Evolutionary conservation across 2,888 invertebrate species (phyloP), one percentile per base, ranked within the genome.

Genomic region (Cataglyphis rosenhaueri): DNA sequence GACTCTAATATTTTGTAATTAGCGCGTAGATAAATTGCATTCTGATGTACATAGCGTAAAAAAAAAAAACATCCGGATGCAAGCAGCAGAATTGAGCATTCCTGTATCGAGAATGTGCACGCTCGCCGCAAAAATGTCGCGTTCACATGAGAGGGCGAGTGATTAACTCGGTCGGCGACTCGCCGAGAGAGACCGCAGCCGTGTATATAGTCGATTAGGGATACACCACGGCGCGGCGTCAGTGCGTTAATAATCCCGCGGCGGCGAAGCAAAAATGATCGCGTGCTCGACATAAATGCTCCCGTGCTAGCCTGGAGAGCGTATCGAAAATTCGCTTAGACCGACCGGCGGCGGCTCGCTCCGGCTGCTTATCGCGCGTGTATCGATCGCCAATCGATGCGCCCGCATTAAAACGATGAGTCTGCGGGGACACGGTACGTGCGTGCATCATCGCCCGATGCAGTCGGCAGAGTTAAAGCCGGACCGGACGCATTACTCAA

Each of bases 381-480:
- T 86, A 71, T 88, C 68, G 84, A 89, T 89, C 84, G 68, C 81
- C 81, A 57, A 88, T 86, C 85, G 85, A 83, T 44, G 81, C 52
- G 81, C 78, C 59, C 79, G 88, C 89, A 90, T 92, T 91, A 92
- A 92, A 91, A 87, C 88, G 89, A 92, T 90, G 91, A 92, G 89
- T 88, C 89, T 85, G 85, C 82, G 68, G 90, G 86, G 83, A 89
- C 85, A 84, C 32, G 57, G 18, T n/a, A 59, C 57, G 70, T 65
- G 84, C 65, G 78, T 85, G 79, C 82, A 74, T 21, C 75, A 55
- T 70, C 57, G 68, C 55, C 57, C 73, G 83, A 38, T 75, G 78
- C 83, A 83, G 48, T 84, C 65, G 65, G 70, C 55, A 76, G 83
- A 83, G 79, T 75, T 83, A 84, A 84, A 84, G 81, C 83, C 68